Percentiles rank a stretch among this genome's conserved stretches.
Evolutionary conservation across 2,888 invertebrate species (phyloP).

Genomic region (Phymatocera aterrima): DNA sequence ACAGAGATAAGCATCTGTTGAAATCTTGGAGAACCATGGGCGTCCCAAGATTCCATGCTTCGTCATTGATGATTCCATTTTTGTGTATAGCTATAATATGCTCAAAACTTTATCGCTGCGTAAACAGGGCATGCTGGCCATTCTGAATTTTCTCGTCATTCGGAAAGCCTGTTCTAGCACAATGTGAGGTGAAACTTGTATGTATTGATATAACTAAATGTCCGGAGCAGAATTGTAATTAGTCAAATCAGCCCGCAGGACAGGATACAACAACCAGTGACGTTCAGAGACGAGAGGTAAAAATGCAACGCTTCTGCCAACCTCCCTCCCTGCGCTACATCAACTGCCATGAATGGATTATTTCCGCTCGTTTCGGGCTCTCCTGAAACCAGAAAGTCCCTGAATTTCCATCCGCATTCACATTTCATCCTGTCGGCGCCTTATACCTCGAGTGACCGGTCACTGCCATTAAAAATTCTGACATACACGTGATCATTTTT

Average conservation of each 20-base stretch:
- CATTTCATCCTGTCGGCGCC: background rate
- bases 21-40: too few species aligned
- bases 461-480: background rate
- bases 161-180: background rate
- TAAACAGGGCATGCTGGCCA: too few species aligned
- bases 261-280: background rate
- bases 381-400: background rate
- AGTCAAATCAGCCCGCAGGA: background rate
- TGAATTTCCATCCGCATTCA: background rate
- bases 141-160: background rate
- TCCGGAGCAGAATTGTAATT: conserved; percentile 7
- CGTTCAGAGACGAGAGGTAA: conserved; percentile 1
- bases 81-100: too few species aligned
- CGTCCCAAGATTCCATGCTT: too few species aligned
- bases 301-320: background rate
- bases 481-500: background rate
- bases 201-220: conserved; percentile 1
- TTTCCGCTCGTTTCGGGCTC: background rate
- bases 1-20: too few species aligned
- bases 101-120: too few species aligned
- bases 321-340: background rate
- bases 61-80: too few species aligned
- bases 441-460: background rate
- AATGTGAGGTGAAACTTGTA: background rate
- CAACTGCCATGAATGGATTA: background rate